phyloP scores from a whole-genome alignment of 2,113 vertebrate species.

The Syngnathoides biaculeatus region DNA sequence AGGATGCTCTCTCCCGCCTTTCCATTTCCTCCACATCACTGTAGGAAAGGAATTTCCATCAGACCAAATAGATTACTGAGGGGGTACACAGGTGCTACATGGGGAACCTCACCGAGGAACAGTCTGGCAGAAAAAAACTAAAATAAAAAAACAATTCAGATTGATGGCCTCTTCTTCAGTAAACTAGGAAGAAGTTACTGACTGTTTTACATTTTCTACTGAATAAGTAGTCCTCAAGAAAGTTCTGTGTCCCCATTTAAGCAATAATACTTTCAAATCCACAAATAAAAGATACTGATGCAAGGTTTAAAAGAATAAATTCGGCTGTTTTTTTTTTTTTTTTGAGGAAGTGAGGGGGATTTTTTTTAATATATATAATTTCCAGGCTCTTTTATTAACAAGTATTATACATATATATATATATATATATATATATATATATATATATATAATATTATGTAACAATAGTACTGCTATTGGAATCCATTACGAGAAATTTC shows the following conservation, averaged over 20 bases:
- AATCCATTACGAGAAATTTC: no score
- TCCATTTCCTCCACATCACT: constrained; percentile 46
- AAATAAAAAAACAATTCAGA: constrained; percentile 2
- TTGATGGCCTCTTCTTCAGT: constrained; percentile 12
- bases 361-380: no score
- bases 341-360: no score
- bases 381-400: no score
- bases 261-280: background rate
- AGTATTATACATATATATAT: no score
- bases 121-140: constrained; percentile 2
- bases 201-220: background rate
- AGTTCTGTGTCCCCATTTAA: background rate
- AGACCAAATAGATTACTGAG: constrained; percentile 39
- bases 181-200: constrained; percentile 4
- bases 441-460: no score
- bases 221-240: background rate
- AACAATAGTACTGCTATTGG: no score
- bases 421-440: no score
- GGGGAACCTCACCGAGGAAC: constrained; percentile 3
- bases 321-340: no score
- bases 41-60: constrained; percentile 47
- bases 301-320: no score
- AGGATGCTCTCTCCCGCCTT: constrained; percentile 30
- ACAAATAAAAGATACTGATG: no score
- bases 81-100: constrained; percentile 44